Base-by-base conservation (phyloP, 1,140 invertebrate species). In the Apis dorsata region DNA sequence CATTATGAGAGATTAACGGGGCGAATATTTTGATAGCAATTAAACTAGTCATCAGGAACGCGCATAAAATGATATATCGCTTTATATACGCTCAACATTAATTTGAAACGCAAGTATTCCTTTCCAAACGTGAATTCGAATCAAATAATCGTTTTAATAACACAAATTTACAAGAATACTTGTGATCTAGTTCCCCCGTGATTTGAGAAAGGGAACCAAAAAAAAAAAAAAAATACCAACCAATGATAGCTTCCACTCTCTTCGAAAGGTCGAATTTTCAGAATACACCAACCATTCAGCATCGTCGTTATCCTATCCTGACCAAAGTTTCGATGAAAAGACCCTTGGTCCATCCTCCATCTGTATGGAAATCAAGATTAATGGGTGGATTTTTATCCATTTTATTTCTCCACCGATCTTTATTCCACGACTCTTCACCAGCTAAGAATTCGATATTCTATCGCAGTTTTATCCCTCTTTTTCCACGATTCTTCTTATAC, bases 71-170 rank as follows among this genome's bases (percentile, higher is more conserved):
- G 34, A 44, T 44, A 44, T 7, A 73, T 71, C 62, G 68, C 60
- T 62, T 70, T 77, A 70, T 55, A 44, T 0, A 44, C 5, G 49
- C 24, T n/a, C 44, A 44, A 59, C 28, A 76, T 83, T 87, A 84
- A 86, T 86, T 44, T 87, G 86, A 87, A 86, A 57, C 63, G 28
- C 57, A 53, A 69, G 62, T 7, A 44, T 68, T 59, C 55, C 78
- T 81, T 74, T 77, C 57, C 15, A 21, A 49, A 57, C 78, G 53
- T 59, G 63, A 78, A 78, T 11, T 44, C 55, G 7, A 63, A 75
- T 81, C 78, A 68, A 79, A 70, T 74, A 62, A 49, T 49, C 24
- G 73, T 55, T 49, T 84, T 79, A 72, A 13, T 60, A 44, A 44
- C 0, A 44, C 5, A 44, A 7, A 0, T 44, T 44, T 44, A 24